Percentiles rank a stretch among this genome's conserved stretches.
Evolutionary conservation across 2,797 vertebrate species (phyloP).

Genomic region (Pseudochirops cupreus): DNA sequence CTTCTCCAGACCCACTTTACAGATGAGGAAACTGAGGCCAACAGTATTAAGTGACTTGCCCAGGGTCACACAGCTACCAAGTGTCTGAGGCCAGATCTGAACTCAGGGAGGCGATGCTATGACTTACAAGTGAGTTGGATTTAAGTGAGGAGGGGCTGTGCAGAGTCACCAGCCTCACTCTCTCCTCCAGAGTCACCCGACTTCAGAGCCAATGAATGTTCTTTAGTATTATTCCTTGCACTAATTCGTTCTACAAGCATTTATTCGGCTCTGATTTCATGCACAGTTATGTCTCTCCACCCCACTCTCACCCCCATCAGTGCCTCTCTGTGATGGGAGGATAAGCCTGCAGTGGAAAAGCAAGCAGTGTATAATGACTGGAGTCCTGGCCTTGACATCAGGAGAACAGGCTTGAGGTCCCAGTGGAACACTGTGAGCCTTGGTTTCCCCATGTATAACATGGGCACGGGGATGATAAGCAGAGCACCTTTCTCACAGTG

Average conservation of each 20-base stretch:
- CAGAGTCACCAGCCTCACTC: too few relatives aligned
- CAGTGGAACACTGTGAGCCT: neutral
- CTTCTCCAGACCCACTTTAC: neutral
- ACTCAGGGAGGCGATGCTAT: neutral
- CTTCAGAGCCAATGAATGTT: neutral
- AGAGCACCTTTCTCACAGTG: too few relatives aligned
- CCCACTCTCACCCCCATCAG: fast-evolving
- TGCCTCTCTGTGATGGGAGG: neutral
- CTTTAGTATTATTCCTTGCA: neutral
- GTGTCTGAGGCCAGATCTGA: neutral
- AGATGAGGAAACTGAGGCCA: neutral
- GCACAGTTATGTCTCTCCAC: neutral
- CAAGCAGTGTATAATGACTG: neutral
- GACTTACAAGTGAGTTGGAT: too few relatives aligned
- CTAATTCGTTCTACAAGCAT: neutral
- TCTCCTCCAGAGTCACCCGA: neutral
- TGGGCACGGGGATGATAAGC: fast-evolving
- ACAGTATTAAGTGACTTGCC: neutral
- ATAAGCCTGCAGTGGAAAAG: too few relatives aligned
- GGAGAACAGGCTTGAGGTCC: neutral
- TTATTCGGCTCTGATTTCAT: neutral
- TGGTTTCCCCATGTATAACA: neutral
- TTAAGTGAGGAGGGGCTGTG: too few relatives aligned
- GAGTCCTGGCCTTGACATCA: neutral
- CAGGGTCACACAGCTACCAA: neutral